These are phyloP conservation scores for Pogonomyrmex californicus DNA, from an alignment of 1,140 invertebrate genomes.

Conservation along the genomic window DNA sequence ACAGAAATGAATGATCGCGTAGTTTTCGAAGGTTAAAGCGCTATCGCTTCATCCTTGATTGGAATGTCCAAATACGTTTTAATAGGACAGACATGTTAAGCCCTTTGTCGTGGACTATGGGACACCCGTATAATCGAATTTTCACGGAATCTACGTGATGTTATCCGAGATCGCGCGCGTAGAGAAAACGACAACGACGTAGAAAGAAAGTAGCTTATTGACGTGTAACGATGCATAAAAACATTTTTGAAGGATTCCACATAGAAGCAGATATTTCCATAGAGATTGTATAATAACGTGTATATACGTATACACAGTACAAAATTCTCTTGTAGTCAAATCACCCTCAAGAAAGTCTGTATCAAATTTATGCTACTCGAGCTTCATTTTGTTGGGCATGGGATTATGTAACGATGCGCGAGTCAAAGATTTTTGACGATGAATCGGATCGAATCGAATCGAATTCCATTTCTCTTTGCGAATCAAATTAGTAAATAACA, in stretches of 20 bases:
- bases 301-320: constrained; percentile 36
- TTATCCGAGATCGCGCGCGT: background rate
- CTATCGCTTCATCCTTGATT: background rate
- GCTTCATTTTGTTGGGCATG: constrained; percentile 73
- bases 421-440: too few species aligned
- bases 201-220: constrained; percentile 53
- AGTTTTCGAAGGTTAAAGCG: constrained; percentile 54
- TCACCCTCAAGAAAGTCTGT: constrained; percentile 15
- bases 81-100: background rate
- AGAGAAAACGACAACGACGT: constrained; percentile 39
- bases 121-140: constrained; percentile 4
- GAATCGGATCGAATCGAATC: too few species aligned
- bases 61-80: background rate
- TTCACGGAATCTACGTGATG: background rate
- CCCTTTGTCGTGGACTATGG: background rate
- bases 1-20: background rate
- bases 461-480: too few species aligned
- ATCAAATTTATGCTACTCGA: background rate
- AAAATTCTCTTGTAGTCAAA: constrained; percentile 25
- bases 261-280: background rate
- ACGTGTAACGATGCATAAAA: constrained; percentile 2
- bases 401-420: constrained; percentile 7
- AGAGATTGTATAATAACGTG: constrained; percentile 3
- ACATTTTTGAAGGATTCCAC: constrained; percentile 1
- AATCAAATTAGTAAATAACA: too few species aligned